Evolutionary conservation across 2,888 invertebrate genomes (phyloP).

Genomic region (Tethea ocularis): DNA sequence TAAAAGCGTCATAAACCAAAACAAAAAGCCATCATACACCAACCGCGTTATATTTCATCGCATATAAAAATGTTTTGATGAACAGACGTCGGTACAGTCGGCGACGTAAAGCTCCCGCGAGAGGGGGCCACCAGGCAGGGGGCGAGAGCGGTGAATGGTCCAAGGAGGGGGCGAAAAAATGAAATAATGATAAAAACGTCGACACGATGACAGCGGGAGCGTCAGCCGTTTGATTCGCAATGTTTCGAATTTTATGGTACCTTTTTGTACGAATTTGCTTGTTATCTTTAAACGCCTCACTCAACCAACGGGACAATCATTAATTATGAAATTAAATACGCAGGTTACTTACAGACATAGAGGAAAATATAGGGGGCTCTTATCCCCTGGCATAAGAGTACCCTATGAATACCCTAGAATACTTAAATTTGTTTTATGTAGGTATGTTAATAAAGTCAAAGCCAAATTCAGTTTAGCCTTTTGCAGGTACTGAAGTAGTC

Average conservation of each 20-base stretch:
- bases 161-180: slow-evolving; percentile 40
- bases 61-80: slow-evolving; percentile 61
- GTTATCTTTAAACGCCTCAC: too few relatives aligned
- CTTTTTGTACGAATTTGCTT: slow-evolving; percentile 4
- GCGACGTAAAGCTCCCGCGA: slow-evolving; percentile 35
- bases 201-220: slow-evolving; percentile 44
- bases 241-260: slow-evolving; percentile 12
- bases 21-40: slow-evolving; percentile 28
- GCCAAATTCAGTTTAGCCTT: too few relatives aligned
- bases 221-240: slow-evolving; percentile 33
- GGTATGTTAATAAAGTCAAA: too few relatives aligned
- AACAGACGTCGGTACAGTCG: slow-evolving; percentile 50
- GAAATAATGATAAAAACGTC: slow-evolving; percentile 68
- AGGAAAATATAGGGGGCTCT: too few relatives aligned
- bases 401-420: too few relatives aligned
- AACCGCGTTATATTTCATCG: slow-evolving; percentile 49
- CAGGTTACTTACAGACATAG: too few relatives aligned
- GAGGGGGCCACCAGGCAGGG: slow-evolving; percentile 9
- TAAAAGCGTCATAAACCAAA: slow-evolving; percentile 24
- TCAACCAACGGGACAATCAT: too few relatives aligned
- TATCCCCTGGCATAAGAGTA: too few relatives aligned
- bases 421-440: too few relatives aligned
- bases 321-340: too few relatives aligned
- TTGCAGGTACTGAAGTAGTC: too few relatives aligned
- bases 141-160: slow-evolving; percentile 13